Conservation (phyloP, 2,888 invertebrate species). For the Sialis lutaria region DNA sequence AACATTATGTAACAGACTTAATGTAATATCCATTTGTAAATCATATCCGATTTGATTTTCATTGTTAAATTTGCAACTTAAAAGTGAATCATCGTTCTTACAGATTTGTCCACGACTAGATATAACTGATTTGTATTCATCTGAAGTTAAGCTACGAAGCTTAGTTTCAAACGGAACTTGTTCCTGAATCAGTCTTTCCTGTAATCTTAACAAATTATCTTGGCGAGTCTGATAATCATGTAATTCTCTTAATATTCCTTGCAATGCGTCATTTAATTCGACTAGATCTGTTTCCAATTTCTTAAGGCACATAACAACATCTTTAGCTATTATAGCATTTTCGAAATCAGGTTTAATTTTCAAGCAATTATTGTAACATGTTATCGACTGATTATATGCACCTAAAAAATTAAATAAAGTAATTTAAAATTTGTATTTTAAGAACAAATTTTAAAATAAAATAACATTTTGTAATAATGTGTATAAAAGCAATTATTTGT, state of each 20-base stretch:
- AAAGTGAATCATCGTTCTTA: slow-evolving; percentile 19
- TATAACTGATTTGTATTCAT: slow-evolving; percentile 17
- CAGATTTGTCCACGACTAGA: slow-evolving; percentile 23
- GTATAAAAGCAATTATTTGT: no score
- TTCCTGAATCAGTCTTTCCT: slow-evolving; percentile 36
- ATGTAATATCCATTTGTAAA: slow-evolving; percentile 25
- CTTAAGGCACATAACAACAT: slow-evolving; percentile 49
- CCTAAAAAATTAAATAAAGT: slow-evolving; percentile 24
- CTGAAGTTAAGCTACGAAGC: slow-evolving; percentile 19
- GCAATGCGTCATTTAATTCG: slow-evolving; percentile 48
- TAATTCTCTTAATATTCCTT: slow-evolving; percentile 40
- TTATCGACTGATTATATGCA: slow-evolving; percentile 52
- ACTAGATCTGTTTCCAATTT: slow-evolving; percentile 42
- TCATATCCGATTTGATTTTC: slow-evolving; percentile 24
- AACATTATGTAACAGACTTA: slow-evolving; percentile 28
- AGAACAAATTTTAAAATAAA: no score
- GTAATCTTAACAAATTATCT: slow-evolving; percentile 37
- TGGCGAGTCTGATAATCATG: slow-evolving; percentile 44
- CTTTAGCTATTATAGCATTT: slow-evolving; percentile 38
- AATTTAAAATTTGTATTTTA: no score
- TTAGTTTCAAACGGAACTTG: slow-evolving; percentile 28
- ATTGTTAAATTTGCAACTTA: slow-evolving; percentile 23
- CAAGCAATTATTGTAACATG: slow-evolving; percentile 46
- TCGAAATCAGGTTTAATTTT: slow-evolving; percentile 43
- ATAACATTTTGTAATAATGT: no score